phyloP scores from a whole-genome alignment of 2,113 vertebrate genomes.

The Tichodroma muraria region DNA sequence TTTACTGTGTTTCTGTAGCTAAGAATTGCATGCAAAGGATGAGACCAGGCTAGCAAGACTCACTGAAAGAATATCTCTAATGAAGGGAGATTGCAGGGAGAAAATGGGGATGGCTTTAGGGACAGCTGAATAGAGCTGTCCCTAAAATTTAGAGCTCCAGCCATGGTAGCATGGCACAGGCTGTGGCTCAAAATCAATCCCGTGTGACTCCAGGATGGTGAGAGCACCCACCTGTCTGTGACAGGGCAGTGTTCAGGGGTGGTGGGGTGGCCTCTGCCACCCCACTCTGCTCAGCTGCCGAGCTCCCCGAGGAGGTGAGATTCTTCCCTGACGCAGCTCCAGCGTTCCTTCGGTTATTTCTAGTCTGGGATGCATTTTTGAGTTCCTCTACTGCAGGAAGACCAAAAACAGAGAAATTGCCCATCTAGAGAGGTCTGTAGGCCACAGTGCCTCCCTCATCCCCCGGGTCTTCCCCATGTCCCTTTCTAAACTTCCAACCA shows the following conservation, averaged over 20 bases:
- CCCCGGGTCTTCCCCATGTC: not conserved
- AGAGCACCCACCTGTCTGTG: conserved; percentile 6
- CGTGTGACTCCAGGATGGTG: rapidly evolving
- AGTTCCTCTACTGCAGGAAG: conserved; percentile 57
- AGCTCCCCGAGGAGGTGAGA: not conserved
- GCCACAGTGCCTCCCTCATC: not conserved
- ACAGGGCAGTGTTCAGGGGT: not conserved
- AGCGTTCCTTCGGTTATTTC: not conserved
- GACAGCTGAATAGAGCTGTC: not conserved
- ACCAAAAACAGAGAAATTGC: not conserved
- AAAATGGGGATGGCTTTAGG: not conserved
- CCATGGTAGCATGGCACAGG: not conserved
- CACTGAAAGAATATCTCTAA: too few species aligned
- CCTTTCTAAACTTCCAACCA: not conserved
- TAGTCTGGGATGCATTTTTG: conserved; percentile 47
- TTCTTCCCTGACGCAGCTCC: not conserved
- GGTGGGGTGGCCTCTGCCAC: not conserved
- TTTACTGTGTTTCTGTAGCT: not conserved
- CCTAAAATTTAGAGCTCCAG: too few species aligned
- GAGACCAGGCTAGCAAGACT: not conserved
- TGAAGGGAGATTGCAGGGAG: not conserved
- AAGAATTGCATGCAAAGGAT: not conserved
- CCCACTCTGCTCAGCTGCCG: not conserved
- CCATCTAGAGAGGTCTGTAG: not conserved
- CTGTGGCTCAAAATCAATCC: not conserved